A percentile compares a stretch with the other conserved stretches of the same genome.
Evolutionary conservation across 2,888 invertebrate genomes (phyloP).

Genomic region (Willowsia nigromaculata): DNA sequence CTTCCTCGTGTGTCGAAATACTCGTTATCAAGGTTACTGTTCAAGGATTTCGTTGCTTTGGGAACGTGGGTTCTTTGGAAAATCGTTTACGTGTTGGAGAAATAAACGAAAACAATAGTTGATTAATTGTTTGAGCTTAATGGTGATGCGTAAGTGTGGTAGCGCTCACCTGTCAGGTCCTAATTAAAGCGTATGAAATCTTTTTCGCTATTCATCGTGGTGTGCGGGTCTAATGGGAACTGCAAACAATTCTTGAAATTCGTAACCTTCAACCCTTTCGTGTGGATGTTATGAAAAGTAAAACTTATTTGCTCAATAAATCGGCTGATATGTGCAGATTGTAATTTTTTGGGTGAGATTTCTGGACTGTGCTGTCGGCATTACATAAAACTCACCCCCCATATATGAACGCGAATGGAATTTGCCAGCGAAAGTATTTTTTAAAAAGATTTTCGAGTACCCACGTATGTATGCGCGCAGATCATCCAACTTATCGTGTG

Average conservation of each 20-base stretch:
- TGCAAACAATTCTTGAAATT: conserved; percentile 11
- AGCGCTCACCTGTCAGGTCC: too few species aligned
- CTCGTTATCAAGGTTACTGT: not conserved
- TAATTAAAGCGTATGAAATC: too few species aligned
- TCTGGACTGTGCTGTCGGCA: not conserved
- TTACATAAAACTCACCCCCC: too few species aligned
- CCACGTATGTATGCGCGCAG: too few species aligned
- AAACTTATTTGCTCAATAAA: conserved; percentile 30
- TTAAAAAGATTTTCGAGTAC: not conserved
- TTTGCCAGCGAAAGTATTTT: not conserved
- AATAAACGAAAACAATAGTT: not conserved
- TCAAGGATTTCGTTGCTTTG: not conserved
- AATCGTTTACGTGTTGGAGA: not conserved
- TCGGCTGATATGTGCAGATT: conserved; percentile 27
- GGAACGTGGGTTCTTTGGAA: not conserved
- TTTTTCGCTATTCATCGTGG: too few species aligned
- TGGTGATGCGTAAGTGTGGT: too few species aligned
- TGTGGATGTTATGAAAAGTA: not conserved
- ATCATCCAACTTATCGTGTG: conserved; percentile 71
- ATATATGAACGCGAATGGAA: too few species aligned
- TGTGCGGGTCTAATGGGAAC: conserved; percentile 30
- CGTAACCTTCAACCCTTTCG: conserved; percentile 28
- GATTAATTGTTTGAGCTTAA: too few species aligned
- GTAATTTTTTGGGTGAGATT: too few species aligned
- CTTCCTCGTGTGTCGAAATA: not conserved